Percentiles rank a stretch among this genome's conserved stretches.
These are phyloP conservation scores for Lineus longissimus DNA, from an alignment of 1,140 invertebrate genomes.

Conservation along the genomic window DNA sequence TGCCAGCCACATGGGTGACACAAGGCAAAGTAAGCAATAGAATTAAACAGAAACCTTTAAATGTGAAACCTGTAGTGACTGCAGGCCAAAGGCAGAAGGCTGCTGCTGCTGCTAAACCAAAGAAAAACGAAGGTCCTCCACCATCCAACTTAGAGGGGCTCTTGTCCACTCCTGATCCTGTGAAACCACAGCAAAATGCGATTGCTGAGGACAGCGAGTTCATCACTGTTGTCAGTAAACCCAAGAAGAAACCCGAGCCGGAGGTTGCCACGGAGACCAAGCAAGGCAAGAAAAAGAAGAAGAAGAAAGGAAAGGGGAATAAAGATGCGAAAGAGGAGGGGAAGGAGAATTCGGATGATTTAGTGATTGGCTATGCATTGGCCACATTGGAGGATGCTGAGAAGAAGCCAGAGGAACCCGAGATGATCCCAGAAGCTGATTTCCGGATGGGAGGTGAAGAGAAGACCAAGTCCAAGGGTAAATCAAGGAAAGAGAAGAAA, in stretches of 20 bases:
- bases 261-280: conserved; percentile 27
- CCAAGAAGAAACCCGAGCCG: neutral
- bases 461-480: conserved; percentile 8
- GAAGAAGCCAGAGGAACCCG: too few species aligned
- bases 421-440: too few species aligned
- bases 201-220: too few species aligned
- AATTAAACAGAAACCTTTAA: too few species aligned
- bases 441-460: neutral
- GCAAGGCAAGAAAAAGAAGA: conserved; percentile 39
- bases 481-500: neutral
- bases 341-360: neutral
- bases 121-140: too few species aligned
- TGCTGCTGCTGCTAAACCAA: too few species aligned
- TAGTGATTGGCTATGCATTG: neutral
- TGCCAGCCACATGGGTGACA: conserved; percentile 1
- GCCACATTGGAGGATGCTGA: neutral
- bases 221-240: neutral
- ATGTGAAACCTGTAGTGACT: too few species aligned
- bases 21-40: too few species aligned
- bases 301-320: conserved; percentile 33
- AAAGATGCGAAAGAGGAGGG: neutral
- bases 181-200: too few species aligned
- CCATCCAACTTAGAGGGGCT: too few species aligned
- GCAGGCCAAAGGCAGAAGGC: too few species aligned
- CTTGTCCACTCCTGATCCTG: too few species aligned